Base-by-base conservation (phyloP, 2,797 vertebrate genomes). In the Parauchenoglanis ngamensis region DNA sequence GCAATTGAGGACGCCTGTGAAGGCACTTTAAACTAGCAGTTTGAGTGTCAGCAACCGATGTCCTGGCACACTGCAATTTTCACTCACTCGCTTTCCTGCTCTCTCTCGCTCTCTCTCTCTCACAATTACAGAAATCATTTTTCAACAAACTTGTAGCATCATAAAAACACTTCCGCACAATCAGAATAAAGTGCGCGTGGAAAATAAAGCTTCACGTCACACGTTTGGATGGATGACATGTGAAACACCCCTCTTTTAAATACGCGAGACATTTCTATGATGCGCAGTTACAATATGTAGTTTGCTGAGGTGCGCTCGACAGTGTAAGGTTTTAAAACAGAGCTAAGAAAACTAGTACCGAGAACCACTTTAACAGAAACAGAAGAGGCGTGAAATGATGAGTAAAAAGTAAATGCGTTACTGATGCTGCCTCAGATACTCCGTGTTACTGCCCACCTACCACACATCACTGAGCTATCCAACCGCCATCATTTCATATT, bases 1-100 rank as follows among this genome's bases (percentile, higher is more conserved):
- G 87, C 90, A 92, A 86, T 90, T 85, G 84, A 91, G 88, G 89
- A 90, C 79, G 89, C 91, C 88, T 85, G 87, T 65, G 87, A 91
- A 87, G 90, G 87, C 89, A 88, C 91, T 91, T 91, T 86, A 89
- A 90, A 89, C 79, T 56, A 89, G 86, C 86, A 90, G 86, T 89
- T 89, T 87, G 52, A 77, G 88, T 90, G 89, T 92, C 91, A 92
- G 87, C 87, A 87, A 89, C 90, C 88, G 92, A 65, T 28, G 85
- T 87, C 89, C 91, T 88, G 90, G 83, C 87, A 86, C 89, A 56
- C 87, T 90, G 89, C 89, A 88, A 90, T 88, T 79, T 87, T 85
- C 81, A 59, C 88, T 85, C 85, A 49, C 85, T 46, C 73, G n/a
- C 77, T 68, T 65, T 40, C 40, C 40, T 61, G 35, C 28, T n/a